These are phyloP conservation scores for Sebastes itinus DNA, from an alignment of 2,797 vertebrate genomes.

Conservation along the genomic window DNA sequence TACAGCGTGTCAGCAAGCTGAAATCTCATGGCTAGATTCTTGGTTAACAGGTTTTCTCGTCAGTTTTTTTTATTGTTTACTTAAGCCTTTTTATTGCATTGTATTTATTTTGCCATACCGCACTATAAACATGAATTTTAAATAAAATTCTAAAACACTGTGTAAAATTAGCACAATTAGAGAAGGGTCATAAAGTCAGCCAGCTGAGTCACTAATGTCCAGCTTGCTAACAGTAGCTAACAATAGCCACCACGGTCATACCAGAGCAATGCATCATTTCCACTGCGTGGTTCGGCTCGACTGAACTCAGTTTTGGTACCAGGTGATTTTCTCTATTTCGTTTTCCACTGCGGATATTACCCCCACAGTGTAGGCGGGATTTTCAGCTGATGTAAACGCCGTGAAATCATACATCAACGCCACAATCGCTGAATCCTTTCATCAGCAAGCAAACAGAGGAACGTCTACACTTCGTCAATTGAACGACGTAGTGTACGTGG, in stretches of 20 bases:
- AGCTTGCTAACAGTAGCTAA: not conserved
- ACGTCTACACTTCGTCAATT: not conserved
- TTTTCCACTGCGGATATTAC: too few species aligned
- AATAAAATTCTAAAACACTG: too few species aligned
- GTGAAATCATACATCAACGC: too few species aligned
- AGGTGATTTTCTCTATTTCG: too few species aligned
- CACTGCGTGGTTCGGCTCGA: too few species aligned
- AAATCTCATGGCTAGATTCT: not conserved
- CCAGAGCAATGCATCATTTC: too few species aligned
- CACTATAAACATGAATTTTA: not conserved
- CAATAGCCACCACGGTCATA: not conserved
- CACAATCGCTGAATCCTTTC: not conserved
- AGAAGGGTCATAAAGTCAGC: not conserved
- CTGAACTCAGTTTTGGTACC: too few species aligned
- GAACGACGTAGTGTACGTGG: accelerated
- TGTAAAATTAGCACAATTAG: not conserved
- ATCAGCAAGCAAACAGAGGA: not conserved
- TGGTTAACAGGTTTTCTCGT: not conserved
- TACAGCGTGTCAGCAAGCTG: not conserved
- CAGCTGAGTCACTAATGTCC: not conserved
- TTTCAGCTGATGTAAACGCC: not conserved
- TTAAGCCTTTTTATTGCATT: not conserved
- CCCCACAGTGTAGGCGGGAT: too few species aligned
- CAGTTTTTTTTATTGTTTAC: not conserved
- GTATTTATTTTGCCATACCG: too few species aligned